A percentile compares a stretch with the other conserved stretches of the same genome.
Conservation (phyloP, 2,797 vertebrate genomes). For the Clangula hyemalis region DNA sequence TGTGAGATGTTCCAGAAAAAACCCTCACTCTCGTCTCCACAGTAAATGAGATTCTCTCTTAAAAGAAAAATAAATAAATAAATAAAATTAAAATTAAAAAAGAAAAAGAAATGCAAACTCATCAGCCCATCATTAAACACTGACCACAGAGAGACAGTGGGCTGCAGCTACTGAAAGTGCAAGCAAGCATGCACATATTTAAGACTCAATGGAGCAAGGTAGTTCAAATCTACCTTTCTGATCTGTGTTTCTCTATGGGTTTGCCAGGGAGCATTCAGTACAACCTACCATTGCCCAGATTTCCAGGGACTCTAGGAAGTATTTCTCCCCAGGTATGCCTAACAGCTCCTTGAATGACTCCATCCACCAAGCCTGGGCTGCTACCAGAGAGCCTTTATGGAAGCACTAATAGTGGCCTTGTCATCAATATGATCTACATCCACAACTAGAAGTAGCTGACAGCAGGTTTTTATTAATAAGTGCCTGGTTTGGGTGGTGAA, state of each 20-base stretch:
- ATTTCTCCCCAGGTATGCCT: neutral
- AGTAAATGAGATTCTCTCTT: neutral
- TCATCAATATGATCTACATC: neutral
- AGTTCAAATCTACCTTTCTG: neutral
- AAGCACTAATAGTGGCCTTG: neutral
- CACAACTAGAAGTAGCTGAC: neutral
- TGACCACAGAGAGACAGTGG: neutral
- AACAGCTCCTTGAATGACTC: neutral
- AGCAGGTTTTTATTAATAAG: neutral
- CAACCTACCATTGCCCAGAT: neutral
- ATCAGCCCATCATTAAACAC: neutral
- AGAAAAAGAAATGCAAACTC: neutral
- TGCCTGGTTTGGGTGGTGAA: neutral
- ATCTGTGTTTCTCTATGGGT: neutral
- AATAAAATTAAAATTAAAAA: no score
- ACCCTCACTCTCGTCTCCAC: neutral
- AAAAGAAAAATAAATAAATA: neutral
- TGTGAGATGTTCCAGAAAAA: neutral
- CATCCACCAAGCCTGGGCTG: neutral
- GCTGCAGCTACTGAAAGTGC: neutral
- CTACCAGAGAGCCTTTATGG: neutral
- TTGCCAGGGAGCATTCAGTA: neutral
- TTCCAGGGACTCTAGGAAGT: neutral
- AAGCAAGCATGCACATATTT: neutral
- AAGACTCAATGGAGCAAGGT: neutral